These are phyloP conservation scores for Leptoclinus maculatus DNA, from an alignment of 2,797 vertebrate species.

Conservation along the genomic window DNA sequence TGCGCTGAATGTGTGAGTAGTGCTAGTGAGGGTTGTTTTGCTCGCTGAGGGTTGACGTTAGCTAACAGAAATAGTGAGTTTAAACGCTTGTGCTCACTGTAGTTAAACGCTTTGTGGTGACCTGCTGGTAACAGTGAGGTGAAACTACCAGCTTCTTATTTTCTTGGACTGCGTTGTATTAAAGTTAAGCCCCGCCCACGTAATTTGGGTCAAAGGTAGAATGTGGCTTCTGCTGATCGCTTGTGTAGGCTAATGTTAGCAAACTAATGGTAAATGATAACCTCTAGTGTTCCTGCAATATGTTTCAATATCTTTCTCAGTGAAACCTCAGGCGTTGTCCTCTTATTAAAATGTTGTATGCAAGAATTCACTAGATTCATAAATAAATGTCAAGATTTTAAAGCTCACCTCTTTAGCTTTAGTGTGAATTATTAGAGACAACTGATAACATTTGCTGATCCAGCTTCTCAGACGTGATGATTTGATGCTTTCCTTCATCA, in stretches of 20 bases:
- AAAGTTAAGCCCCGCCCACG: neutral
- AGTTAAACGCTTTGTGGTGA: neutral
- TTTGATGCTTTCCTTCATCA: too few species aligned
- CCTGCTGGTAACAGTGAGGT: too few species aligned
- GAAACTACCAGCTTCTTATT: neutral
- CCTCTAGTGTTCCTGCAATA: neutral
- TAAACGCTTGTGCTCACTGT: neutral
- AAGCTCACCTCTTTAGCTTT: too few species aligned
- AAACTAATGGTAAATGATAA: neutral
- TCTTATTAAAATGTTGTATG: too few species aligned
- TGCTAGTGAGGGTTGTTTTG: neutral
- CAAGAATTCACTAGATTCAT: too few species aligned
- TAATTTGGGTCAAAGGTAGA: constrained; percentile 9
- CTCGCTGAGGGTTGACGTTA: neutral
- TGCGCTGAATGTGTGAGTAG: constrained; percentile 91
- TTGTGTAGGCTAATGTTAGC: neutral
- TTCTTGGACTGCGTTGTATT: neutral
- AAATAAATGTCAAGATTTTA: too few species aligned
- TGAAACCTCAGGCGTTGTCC: too few species aligned
- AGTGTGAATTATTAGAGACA: too few species aligned
- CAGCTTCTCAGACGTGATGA: too few species aligned
- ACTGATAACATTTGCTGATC: too few species aligned
- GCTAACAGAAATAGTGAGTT: neutral
- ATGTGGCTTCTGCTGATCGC: neutral
- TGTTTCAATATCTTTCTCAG: neutral